A percentile compares a stretch with the other conserved stretches of the same genome.
phyloP scores from a whole-genome alignment of 2,888 invertebrate species.

The Megamerina dolium region DNA sequence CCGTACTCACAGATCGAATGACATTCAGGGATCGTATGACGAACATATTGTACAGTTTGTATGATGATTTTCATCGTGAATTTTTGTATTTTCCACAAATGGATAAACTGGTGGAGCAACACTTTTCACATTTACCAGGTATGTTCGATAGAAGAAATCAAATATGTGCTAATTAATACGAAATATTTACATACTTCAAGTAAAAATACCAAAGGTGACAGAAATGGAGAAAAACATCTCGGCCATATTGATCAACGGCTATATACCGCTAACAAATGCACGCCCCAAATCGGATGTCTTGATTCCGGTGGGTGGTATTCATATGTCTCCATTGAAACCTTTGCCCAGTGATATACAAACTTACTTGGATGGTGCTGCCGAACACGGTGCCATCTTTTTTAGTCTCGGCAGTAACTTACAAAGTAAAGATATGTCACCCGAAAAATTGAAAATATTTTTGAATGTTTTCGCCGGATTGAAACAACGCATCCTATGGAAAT shows the following conservation, averaged over 20 bases:
- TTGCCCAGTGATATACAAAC: constrained; percentile 42
- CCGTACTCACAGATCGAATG: constrained; percentile 50
- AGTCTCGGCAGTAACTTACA: constrained; percentile 48
- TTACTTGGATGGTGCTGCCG: constrained; percentile 45
- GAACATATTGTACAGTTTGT: constrained; percentile 48
- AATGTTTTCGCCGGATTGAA: constrained; percentile 47
- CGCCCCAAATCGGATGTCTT: constrained; percentile 49
- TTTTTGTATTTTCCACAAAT: constrained; percentile 41
- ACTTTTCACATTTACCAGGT: constrained; percentile 34
- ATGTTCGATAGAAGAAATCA: constrained; percentile 8
- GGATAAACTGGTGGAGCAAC: constrained; percentile 35
- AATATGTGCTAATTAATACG: too few relatives aligned
- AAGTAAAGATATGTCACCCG: constrained; percentile 46
- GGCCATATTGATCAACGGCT: constrained; percentile 51
- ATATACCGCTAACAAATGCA: constrained; percentile 49
- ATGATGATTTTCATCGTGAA: constrained; percentile 36
- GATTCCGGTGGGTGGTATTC: constrained; percentile 54
- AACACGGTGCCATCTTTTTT: constrained; percentile 38
- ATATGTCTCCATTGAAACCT: constrained; percentile 47
- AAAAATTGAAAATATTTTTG: constrained; percentile 45
- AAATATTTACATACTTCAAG: too few relatives aligned
- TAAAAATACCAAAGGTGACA: constrained; percentile 44
- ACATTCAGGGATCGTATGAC: constrained; percentile 52
- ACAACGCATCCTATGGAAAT: constrained; percentile 52
- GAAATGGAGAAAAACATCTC: constrained; percentile 51